phyloP scores from a whole-genome alignment of 2,797 vertebrate genomes.

The Botia almorhae region DNA sequence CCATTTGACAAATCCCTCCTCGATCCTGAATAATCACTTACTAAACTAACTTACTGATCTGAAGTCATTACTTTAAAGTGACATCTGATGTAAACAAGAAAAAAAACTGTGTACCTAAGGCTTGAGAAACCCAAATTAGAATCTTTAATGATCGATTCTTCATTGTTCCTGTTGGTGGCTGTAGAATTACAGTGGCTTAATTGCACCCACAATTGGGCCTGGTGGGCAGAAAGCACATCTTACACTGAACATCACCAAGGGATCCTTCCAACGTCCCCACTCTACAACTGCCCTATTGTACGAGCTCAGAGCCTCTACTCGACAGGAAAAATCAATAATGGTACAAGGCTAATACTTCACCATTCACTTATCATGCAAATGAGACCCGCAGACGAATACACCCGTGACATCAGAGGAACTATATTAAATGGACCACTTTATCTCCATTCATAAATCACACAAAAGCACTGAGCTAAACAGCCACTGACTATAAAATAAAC shows the following conservation, averaged over 20 bases:
- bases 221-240: conserved; percentile 38
- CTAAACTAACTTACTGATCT: no score
- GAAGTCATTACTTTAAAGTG: no score
- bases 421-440: conserved; percentile 9
- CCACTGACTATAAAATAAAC: conserved; percentile 16
- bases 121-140: no score
- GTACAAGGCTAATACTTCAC: conserved; percentile 60
- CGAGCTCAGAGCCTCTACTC: conserved; percentile 48
- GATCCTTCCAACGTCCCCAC: conserved; percentile 38
- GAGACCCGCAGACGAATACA: conserved; percentile 56
- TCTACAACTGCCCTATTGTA: conserved; percentile 44
- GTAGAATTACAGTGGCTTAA: neutral
- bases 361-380: conserved; percentile 48
- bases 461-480: neutral
- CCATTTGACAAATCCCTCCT: no score
- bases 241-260: conserved; percentile 28
- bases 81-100: no score
- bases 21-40: no score
- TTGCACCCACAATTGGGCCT: neutral
- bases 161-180: neutral
- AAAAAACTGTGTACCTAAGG: no score
- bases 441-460: conserved; percentile 21
- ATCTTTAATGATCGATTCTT: neutral
- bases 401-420: conserved; percentile 20
- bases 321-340: conserved; percentile 66